Percentiles rank a stretch among this genome's conserved stretches.
phyloP scores from a whole-genome alignment of 2,797 vertebrate species.

The Epinephelus awoara region DNA sequence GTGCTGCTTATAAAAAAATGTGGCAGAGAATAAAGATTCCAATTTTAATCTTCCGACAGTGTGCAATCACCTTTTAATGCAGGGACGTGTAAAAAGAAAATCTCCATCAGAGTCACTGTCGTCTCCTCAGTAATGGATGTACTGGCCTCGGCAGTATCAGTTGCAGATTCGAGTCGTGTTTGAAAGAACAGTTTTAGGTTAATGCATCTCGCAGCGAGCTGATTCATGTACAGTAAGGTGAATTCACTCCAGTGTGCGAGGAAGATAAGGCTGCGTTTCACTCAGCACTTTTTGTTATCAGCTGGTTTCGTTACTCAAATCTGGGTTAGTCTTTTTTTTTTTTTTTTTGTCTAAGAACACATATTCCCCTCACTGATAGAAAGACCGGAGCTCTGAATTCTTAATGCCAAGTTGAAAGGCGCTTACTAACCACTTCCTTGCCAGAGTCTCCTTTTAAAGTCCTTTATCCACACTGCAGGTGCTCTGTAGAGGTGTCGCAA shows the following conservation, averaged over 20 bases:
- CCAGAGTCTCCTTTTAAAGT: slow-evolving; percentile 22
- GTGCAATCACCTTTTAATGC: not conserved
- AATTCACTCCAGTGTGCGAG: slow-evolving; percentile 41
- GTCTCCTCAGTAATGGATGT: slow-evolving; percentile 15
- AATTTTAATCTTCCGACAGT: not conserved
- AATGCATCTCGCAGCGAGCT: slow-evolving; percentile 55
- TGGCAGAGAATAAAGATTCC: not conserved
- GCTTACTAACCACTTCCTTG: slow-evolving; percentile 30
- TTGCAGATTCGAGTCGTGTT: slow-evolving; percentile 27
- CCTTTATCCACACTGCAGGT: slow-evolving; percentile 37
- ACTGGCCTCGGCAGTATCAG: slow-evolving; percentile 23
- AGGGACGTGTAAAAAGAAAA: not conserved
- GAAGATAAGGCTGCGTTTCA: slow-evolving; percentile 60
- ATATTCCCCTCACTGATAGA: slow-evolving; percentile 33
- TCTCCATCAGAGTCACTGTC: not conserved
- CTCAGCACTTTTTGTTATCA: slow-evolving; percentile 70
- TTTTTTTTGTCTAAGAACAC: slow-evolving; percentile 21
- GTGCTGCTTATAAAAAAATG: not conserved
- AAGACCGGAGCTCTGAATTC: slow-evolving; percentile 36
- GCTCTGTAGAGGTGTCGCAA: slow-evolving; percentile 16
- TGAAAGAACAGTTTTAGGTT: slow-evolving; percentile 29
- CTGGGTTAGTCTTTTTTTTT: slow-evolving; percentile 43
- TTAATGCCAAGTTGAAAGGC: slow-evolving; percentile 51
- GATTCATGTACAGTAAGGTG: slow-evolving; percentile 56
- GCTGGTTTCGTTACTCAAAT: slow-evolving; percentile 53